Evolutionary conservation across 2,888 invertebrate species (phyloP).

Genomic region (Drosophila atripex): DNA sequence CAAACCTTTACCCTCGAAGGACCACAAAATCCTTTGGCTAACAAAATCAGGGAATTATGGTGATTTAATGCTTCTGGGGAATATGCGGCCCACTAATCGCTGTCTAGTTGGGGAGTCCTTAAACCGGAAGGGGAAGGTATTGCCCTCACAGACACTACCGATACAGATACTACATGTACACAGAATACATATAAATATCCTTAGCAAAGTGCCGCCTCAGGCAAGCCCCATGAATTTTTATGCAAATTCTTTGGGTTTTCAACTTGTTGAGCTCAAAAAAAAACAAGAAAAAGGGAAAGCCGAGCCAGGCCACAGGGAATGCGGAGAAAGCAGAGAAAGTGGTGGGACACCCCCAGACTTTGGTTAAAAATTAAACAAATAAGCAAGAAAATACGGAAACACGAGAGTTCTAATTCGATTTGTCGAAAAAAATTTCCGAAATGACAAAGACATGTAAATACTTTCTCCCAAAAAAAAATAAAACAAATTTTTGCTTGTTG

Average conservation of each 20-base stretch:
- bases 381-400: constrained; percentile 54
- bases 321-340: background rate
- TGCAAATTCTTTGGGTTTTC: constrained; percentile 62
- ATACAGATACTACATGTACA: too few species aligned
- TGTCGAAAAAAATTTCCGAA: constrained; percentile 40
- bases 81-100: constrained; percentile 32
- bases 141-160: too few species aligned
- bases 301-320: constrained; percentile 8
- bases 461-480: constrained; percentile 44
- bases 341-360: background rate
- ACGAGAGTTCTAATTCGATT: constrained; percentile 63
- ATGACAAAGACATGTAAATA: constrained; percentile 74
- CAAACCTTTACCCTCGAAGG: background rate
- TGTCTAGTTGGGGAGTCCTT: constrained; percentile 10
- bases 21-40: background rate
- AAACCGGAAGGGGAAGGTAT: too few species aligned
- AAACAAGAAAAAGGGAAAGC: background rate
- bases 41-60: constrained; percentile 56
- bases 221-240: constrained; percentile 61
- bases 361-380: constrained; percentile 75
- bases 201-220: background rate
- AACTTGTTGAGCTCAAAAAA: constrained; percentile 45
- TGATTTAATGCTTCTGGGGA: constrained; percentile 52
- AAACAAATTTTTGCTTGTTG: constrained; percentile 18
- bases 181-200: constrained; percentile 14